phyloP scores from a whole-genome alignment of 2,888 invertebrate genomes.

The Oegoconia quadripuncta region DNA sequence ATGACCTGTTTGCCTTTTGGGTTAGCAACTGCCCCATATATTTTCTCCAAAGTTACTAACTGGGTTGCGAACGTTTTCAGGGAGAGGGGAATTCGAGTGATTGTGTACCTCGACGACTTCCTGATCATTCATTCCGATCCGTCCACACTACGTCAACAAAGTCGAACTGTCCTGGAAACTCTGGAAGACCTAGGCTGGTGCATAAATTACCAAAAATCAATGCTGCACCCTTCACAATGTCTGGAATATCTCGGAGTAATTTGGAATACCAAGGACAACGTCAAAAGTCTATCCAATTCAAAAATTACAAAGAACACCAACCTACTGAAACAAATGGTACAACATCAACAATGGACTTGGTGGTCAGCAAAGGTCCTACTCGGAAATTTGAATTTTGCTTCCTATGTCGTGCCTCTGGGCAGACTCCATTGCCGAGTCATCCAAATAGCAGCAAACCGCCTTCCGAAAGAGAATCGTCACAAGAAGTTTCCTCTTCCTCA shows the following conservation, averaged over 20 bases:
- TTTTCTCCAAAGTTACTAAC: conserved; percentile 17
- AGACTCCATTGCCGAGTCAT: conserved; percentile 14
- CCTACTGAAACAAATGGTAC: not conserved
- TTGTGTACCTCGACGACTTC: conserved; percentile 18
- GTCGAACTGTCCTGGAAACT: not conserved
- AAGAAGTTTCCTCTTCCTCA: conserved; percentile 6
- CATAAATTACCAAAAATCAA: conserved; percentile 12
- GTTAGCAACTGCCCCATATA: conserved; percentile 16
- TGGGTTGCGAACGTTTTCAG: conserved; percentile 18
- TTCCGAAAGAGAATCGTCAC: conserved; percentile 7
- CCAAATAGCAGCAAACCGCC: conserved; percentile 15
- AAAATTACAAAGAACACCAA: conserved; percentile 1
- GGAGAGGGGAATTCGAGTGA: conserved; percentile 6
- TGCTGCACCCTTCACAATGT: not conserved
- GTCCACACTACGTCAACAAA: not conserved
- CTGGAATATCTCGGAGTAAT: conserved; percentile 16
- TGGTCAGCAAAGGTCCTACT: not conserved
- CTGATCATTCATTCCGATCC: conserved; percentile 14
- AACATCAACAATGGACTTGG: conserved; percentile 2
- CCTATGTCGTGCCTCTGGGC: conserved; percentile 5
- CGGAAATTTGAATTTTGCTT: conserved; percentile 1
- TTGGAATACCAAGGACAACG: conserved; percentile 15
- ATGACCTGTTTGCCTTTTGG: conserved; percentile 23
- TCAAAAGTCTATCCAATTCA: not conserved
- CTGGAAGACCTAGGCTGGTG: conserved; percentile 16